phyloP scores from a whole-genome alignment of 2,113 vertebrate genomes.

The Barnardius zonarius region DNA sequence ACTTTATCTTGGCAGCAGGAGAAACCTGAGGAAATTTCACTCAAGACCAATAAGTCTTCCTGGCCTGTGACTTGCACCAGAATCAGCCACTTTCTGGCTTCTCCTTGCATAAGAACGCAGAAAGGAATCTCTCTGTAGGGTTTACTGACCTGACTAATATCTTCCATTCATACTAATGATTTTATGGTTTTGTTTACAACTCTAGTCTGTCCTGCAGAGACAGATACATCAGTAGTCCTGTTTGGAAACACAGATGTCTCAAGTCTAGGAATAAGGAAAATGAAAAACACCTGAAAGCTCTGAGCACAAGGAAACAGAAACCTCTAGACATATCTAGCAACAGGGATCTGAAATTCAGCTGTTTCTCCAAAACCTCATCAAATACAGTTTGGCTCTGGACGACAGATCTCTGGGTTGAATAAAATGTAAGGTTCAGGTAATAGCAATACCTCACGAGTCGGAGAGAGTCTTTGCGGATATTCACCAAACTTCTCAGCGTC shows the following conservation, averaged over 20 bases:
- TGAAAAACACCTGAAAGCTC: not conserved
- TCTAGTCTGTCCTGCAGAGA: not conserved
- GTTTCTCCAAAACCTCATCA: not conserved
- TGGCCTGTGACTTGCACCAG: not conserved
- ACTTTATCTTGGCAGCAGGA: not conserved
- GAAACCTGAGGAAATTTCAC: not conserved
- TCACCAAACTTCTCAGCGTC: conserved; percentile 94
- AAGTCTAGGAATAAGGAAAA: not conserved
- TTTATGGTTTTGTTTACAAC: not conserved
- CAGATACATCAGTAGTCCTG: not conserved
- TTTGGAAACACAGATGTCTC: not conserved
- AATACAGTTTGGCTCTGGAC: not conserved
- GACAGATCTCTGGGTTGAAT: not conserved
- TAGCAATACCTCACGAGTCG: conserved; percentile 87
- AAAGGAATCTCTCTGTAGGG: conserved; percentile 1
- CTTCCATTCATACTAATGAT: not conserved
- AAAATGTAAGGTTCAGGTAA: not conserved
- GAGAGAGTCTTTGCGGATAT: conserved; percentile 96
- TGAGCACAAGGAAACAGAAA: not conserved
- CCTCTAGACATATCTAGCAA: not conserved
- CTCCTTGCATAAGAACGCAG: not conserved
- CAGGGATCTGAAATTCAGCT: not conserved
- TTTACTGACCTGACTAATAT: conserved; percentile 6
- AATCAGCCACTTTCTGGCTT: not conserved
- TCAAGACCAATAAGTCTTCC: not conserved